These are phyloP conservation scores for Drosophila ogumai DNA, from an alignment of 1,140 invertebrate species.

Conservation along the genomic window DNA sequence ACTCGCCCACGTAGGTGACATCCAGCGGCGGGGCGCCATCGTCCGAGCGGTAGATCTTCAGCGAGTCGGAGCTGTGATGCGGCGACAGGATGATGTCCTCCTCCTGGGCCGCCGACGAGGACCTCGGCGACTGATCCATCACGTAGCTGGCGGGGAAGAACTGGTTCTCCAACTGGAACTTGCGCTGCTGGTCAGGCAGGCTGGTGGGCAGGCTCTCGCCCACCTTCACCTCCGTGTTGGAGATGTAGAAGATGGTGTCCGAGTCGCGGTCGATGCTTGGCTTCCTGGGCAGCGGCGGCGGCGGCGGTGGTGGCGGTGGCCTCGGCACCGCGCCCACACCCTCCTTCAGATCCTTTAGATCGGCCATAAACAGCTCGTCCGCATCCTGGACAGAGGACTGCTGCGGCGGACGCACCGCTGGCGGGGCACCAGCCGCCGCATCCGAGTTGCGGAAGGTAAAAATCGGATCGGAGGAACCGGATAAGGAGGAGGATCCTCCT, in stretches of 20 bases:
- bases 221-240: slow-evolving; percentile 84
- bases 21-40: slow-evolving; percentile 76
- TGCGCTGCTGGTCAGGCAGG: slow-evolving; percentile 52
- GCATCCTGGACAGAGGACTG: slow-evolving; percentile 36
- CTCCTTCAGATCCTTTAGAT: slow-evolving; percentile 20
- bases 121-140: slow-evolving; percentile 36
- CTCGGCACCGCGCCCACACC: slow-evolving; percentile 21
- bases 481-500: slow-evolving; percentile 36
- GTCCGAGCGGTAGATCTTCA: slow-evolving; percentile 71
- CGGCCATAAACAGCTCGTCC: slow-evolving; percentile 79
- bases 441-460: slow-evolving; percentile 65
- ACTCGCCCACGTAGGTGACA: slow-evolving; percentile 83
- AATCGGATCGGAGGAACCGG: slow-evolving; percentile 45
- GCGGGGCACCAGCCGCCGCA: slow-evolving; percentile 22
- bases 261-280: slow-evolving; percentile 78
- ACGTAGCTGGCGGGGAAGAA: slow-evolving; percentile 82
- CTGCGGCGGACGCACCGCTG: slow-evolving; percentile 56
- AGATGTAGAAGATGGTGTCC: slow-evolving; percentile 84
- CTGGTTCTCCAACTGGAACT: slow-evolving; percentile 75
- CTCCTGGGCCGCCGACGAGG: slow-evolving; percentile 28
- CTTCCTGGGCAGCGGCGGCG: slow-evolving; percentile 55
- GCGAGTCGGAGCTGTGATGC: slow-evolving; percentile 63
- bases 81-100: slow-evolving; percentile 83
- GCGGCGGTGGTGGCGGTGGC: slow-evolving; percentile 41
- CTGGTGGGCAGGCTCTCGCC: slow-evolving; percentile 75